These are phyloP conservation scores for Papilio polytes DNA, from an alignment of 1,140 invertebrate species.

Conservation along the genomic window DNA sequence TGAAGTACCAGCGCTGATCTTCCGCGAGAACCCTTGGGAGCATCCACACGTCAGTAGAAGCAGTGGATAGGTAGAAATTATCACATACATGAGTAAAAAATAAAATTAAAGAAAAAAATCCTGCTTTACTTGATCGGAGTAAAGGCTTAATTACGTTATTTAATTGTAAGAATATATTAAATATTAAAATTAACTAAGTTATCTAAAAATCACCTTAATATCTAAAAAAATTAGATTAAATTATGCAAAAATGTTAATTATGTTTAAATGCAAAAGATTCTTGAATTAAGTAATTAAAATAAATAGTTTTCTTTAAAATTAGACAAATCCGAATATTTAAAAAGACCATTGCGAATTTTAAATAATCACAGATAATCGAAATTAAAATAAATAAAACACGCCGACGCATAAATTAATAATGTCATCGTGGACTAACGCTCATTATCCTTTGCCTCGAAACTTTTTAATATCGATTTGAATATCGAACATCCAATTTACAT, in stretches of 20 bases:
- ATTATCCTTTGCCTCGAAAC: constrained; percentile 43
- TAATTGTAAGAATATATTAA: too few species aligned
- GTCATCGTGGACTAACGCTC: constrained; percentile 52
- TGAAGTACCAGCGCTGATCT: too few species aligned
- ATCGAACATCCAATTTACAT: constrained; percentile 35
- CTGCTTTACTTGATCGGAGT: too few species aligned
- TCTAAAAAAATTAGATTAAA: background rate
- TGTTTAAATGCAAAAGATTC: background rate
- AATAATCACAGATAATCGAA: constrained; percentile 48
- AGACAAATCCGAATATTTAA: background rate
- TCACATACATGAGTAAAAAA: too few species aligned
- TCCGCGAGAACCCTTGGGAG: too few species aligned
- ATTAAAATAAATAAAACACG: constrained; percentile 55
- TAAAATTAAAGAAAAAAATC: too few species aligned
- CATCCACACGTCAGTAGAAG: too few species aligned
- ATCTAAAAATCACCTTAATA: background rate
- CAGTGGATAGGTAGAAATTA: too few species aligned
- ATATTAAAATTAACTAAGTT: too few species aligned
- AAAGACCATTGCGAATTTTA: background rate
- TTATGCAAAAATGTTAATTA: too few species aligned
- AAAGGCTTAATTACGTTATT: too few species aligned
- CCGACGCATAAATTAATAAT: constrained; percentile 67
- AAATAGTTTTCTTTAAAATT: background rate
- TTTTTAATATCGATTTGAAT: constrained; percentile 19
- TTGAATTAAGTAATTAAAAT: background rate